phyloP scores from a whole-genome alignment of 2,797 vertebrate species.

The Anabas testudineus region DNA sequence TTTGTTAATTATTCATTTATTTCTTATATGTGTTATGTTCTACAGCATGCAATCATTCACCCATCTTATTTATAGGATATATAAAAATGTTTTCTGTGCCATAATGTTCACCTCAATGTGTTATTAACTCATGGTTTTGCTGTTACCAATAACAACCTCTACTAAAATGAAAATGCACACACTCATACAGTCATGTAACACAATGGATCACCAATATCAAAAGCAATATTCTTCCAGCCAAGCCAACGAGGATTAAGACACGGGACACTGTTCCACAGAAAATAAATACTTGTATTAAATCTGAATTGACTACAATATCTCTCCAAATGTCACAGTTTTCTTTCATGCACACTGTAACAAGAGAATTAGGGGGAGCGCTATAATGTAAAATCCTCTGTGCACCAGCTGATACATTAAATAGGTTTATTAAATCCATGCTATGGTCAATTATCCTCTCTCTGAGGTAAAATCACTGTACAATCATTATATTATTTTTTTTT shows the following conservation, averaged over 20 bases:
- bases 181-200: background rate
- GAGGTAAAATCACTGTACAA: conserved; percentile 5
- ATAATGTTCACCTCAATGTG: too few species aligned
- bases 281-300: background rate
- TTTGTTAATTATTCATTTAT: conserved; percentile 1
- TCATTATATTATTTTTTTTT: background rate
- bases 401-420: background rate
- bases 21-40: background rate
- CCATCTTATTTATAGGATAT: background rate
- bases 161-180: background rate
- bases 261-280: background rate
- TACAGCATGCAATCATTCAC: background rate
- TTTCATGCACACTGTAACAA: conserved; percentile 1
- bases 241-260: conserved; percentile 3
- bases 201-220: background rate
- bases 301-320: conserved; percentile 6
- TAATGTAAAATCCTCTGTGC: background rate
- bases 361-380: background rate
- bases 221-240: background rate
- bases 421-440: conserved; percentile 6
- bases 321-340: conserved; percentile 22
- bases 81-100: background rate
- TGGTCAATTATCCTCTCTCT: conserved; percentile 32
- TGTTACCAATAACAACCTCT: background rate
- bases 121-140: background rate